phyloP scores from a whole-genome alignment of 2,797 vertebrate species.

The Pristis pectinata region DNA sequence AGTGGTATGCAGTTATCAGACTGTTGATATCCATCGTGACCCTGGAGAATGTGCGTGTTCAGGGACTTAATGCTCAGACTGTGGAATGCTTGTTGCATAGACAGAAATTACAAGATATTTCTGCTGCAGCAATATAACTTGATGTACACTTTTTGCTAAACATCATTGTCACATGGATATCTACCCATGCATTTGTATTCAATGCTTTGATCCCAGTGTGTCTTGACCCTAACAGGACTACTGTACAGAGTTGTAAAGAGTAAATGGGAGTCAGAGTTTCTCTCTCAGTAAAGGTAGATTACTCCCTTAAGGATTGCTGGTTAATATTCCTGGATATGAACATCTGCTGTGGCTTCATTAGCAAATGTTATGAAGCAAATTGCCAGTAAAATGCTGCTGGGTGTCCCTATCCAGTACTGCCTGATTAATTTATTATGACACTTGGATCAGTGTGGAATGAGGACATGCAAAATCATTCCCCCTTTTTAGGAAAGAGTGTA shows the following conservation, averaged over 20 bases:
- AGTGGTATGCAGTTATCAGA: neutral
- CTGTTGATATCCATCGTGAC: too few relatives aligned
- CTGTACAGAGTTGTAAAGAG: conserved; percentile 9
- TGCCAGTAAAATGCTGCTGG: neutral
- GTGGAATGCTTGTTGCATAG: neutral
- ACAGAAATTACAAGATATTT: neutral
- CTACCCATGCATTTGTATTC: neutral
- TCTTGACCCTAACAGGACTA: neutral
- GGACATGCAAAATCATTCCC: neutral
- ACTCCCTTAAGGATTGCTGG: neutral
- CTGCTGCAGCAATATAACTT: neutral
- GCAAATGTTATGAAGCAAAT: neutral
- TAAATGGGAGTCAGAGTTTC: neutral
- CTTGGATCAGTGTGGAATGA: neutral
- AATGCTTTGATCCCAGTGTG: neutral
- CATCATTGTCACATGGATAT: neutral
- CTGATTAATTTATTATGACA: neutral
- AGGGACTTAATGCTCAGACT: neutral
- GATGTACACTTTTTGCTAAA: neutral
- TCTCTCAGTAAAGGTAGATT: neutral
- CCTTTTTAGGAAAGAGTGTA: neutral
- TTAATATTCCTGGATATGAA: neutral
- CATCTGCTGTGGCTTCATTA: neutral
- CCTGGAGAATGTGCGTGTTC: neutral
- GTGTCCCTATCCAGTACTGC: neutral